Base-by-base conservation (phyloP, 2,113 vertebrate species). In the Brachyhypopomus gauderio region DNA sequence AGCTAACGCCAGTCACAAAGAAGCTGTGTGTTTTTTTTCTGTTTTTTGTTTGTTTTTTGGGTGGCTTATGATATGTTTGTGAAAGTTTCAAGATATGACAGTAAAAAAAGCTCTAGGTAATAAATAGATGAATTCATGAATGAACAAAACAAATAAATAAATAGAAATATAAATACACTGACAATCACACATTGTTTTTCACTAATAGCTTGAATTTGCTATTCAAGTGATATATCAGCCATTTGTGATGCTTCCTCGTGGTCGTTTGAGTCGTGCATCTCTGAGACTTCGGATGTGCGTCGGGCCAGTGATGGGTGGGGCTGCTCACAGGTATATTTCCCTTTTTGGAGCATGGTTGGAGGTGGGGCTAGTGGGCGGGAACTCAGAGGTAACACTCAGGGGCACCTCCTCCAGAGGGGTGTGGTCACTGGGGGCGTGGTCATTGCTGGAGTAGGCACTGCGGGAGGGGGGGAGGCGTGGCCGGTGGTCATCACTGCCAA, bases 371-470 rank as follows among this genome's bases (percentile, higher is more conserved):
- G 96, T 93, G 79, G 96, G 94, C 45, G 95, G 96, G 92, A 96
- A 99, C 92, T 98, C 97, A 81, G 96, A 95, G 91, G 97, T 95
- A 84, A 98, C 96, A 86, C 96, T 98, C 92, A 99, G 94, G 92
- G 97, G 96, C 89, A 99, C 97, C 94, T 99, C 98, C 93, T 98
- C 98, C 92, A 97, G 93, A 85, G 96, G 95, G 90, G 95, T 96
- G 95, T 97, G 96, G 94, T 96, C 96, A 94, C 94, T 93, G 92
- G 95, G 93, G 87, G 96, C 95, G 88, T 97, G 96, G 95, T 96
- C 97, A 86, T 94, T 95, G 95, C 90, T 96, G 94, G 97, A 96
- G 95, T 98, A 99, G 96, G 97, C 98, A 98, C 98, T 98, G 94
- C 97, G 97, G 89, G 97, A 97, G 90, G 98, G 96, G 85, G 97